Percentiles rank a stretch among this genome's conserved stretches.
Conservation (phyloP, 1,140 invertebrate species). For the Nymphalis io region DNA sequence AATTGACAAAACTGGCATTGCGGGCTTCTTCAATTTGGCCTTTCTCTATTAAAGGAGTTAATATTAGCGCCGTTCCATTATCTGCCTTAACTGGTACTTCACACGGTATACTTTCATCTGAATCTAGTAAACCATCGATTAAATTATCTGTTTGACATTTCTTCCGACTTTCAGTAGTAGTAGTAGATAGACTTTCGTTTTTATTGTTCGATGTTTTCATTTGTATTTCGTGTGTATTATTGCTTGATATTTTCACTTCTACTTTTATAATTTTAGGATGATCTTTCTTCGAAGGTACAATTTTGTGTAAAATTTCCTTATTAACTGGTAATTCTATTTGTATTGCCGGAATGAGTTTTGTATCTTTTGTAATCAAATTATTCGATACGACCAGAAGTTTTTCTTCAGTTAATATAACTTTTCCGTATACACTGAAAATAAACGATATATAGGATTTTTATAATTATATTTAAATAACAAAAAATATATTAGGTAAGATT, state of each 20-base stretch:
- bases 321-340: constrained; percentile 35
- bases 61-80: constrained; percentile 82
- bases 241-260: neutral
- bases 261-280: neutral
- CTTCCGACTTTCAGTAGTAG: neutral
- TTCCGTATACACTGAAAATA: constrained; percentile 34
- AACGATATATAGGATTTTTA: neutral
- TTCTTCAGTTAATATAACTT: constrained; percentile 32
- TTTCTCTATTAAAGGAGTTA: constrained; percentile 84
- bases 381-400: constrained; percentile 16
- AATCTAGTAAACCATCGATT: constrained; percentile 8
- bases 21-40: constrained; percentile 67
- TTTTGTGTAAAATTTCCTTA: constrained; percentile 18
- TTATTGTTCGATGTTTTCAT: neutral
- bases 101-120: constrained; percentile 16
- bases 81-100: constrained; percentile 58
- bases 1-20: constrained; percentile 51
- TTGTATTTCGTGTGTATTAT: neutral
- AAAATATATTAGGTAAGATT: too few relatives aligned
- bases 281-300: constrained; percentile 6
- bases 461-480: too few relatives aligned
- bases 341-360: constrained; percentile 14
- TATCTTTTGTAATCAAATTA: constrained; percentile 32
- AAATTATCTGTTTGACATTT: constrained; percentile 20
- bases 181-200: neutral